Evolutionary conservation across 2,888 invertebrate species (phyloP), one percentile per base, ranked within the genome.

Genomic region (Scaeva pyrastri): DNA sequence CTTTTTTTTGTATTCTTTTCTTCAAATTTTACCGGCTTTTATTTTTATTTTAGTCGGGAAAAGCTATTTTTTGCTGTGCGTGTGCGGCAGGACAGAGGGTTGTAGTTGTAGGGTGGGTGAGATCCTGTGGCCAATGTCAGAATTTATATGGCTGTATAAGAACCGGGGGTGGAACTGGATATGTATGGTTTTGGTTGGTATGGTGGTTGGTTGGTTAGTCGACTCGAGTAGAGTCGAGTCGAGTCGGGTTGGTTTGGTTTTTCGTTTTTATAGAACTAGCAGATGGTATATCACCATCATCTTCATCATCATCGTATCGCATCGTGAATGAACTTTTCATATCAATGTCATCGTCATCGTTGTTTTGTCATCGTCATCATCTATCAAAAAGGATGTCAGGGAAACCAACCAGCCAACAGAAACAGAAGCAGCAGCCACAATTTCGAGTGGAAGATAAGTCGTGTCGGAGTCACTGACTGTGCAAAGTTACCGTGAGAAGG

Each of bases 391-490:
- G 76, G 82, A 82, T 86, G 82, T 77, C 77, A 86, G 77, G 71
- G 70, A 82, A 78, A 86, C 82, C 86, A 86, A 86, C 86, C 86
- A 86, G 86, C 86, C 82, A 82, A 78, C 82, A 70, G 52, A 26
- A 73, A 58, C 48, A 58, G 58, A 45, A 45, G n/a, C 52, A 73
- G 64, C 62, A 62, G 48, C 60, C 52, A 78, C 82, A 86, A 78
- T 78, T 71, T 82, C 74, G 74, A 82, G 77, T 86, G 82, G 68
- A 82, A 60, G 74, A 87, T 83, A 87, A 87, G 78, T 87, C 87
- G 87, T 83, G 77, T 79, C 83, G 71, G 74, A 87, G 87, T 87
- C 83, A 87, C 83, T 87, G 83, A 87, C 87, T 87, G 86, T 83
- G 83, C 78, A 87, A 87, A 87, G 87, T 87, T 87, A 87, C 52